Evolutionary conservation across 2,113 vertebrate genomes (phyloP), one percentile per base, ranked within the genome.

Genomic region (Carassius gibelio): DNA sequence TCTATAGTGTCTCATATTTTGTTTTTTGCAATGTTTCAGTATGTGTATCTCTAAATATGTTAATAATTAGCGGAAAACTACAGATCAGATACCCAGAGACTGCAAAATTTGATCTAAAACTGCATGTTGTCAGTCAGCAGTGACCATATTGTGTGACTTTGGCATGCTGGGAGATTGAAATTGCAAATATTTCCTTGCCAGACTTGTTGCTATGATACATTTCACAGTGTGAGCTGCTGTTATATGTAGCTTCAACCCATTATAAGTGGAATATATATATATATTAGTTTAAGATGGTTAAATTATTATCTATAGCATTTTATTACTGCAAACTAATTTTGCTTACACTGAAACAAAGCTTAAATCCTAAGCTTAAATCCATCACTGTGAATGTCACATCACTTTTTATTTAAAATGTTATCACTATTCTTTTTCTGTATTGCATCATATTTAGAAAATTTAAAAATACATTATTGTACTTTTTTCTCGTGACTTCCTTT

Each of bases 121-220:
- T 10, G 42, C 71, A 48, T 23, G 21, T 11, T 74, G 71, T n/a
- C 71, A 69, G 3, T 36, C 68, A 3, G 68, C 1, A 23, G 42
- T 26, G 42, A 23, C 42, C 71, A 50, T 75, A 48, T 75, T 75
- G 71, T 48, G 21, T 13, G 38, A 23, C 71, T 48, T 74, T 23
- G n/a, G 42, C 71, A 15, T 74, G 71, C 71, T 74, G 71, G 11
- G 71, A 75, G 71, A 48, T 1, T 75, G 38, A 75, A 23, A 74
- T 48, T 23, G 42, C 71, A 48, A 26, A 48, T 74, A 8, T 74
- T 74, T 48, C 71, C n/a, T n/a, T 74, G 71, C 71, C 71, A 74
- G 42, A 74, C 42, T 26, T 74, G 71, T 48, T 74, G 38, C 71
- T 48, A 48, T 74, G 71, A 74, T 74, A 48, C 71, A 74, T 14